Conservation (phyloP, 2,797 vertebrate species). For the Graptemys geographica region DNA sequence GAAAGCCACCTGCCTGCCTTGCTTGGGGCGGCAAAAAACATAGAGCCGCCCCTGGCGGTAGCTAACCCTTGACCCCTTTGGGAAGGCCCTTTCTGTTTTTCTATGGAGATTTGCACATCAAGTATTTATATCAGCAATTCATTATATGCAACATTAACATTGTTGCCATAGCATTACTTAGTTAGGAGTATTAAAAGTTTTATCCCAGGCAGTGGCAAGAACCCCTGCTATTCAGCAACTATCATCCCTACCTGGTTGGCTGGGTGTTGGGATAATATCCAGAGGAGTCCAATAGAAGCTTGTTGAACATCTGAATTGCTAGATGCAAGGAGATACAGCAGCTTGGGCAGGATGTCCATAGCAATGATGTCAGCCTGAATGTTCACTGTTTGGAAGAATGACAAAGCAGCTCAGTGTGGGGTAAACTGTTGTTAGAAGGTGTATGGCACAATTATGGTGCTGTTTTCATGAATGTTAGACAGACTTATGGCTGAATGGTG, state of each 20-base stretch:
- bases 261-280: conserved; percentile 79
- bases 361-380: conserved; percentile 82
- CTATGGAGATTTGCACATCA: not conserved
- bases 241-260: conserved; percentile 76
- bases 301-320: conserved; percentile 55
- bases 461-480: not conserved
- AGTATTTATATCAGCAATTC: not conserved
- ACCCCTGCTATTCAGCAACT: not conserved
- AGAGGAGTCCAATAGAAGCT: conserved; percentile 82
- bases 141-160: not conserved
- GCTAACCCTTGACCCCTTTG: not conserved
- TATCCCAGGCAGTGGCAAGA: not conserved
- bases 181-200: not conserved
- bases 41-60: not conserved
- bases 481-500: not conserved
- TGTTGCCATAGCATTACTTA: not conserved
- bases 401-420: not conserved
- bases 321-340: conserved; percentile 78
- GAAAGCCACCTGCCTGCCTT: no score
- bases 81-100: not conserved
- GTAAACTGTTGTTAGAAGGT: not conserved
- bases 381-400: conserved; percentile 69
- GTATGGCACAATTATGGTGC: not conserved
- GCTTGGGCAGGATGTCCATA: conserved; percentile 77
- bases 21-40: no score